These are phyloP conservation scores for Dendrocincla fuliginosa DNA, from an alignment of 2,797 vertebrate species.

Conservation along the genomic window DNA sequence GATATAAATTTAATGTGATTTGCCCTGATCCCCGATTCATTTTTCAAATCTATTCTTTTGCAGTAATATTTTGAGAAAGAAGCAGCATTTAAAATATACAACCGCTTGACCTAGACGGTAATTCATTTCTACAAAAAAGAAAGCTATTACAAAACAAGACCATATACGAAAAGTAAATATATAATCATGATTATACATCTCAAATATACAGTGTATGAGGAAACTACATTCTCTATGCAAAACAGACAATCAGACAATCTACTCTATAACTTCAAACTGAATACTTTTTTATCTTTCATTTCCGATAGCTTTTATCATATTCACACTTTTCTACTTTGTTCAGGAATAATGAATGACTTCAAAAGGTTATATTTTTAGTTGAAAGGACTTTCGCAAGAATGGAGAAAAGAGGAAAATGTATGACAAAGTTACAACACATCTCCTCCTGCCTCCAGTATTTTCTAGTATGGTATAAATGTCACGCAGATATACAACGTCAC, in stretches of 20 bases:
- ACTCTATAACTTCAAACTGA: conserved; percentile 5
- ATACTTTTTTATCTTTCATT: conserved; percentile 30
- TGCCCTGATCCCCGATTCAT: background rate
- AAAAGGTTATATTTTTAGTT: conserved; percentile 46
- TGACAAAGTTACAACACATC: background rate
- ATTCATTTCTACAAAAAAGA: background rate
- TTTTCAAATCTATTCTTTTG: background rate
- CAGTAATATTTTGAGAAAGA: background rate
- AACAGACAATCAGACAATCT: background rate
- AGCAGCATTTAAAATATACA: background rate
- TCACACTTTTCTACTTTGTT: conserved; percentile 3
- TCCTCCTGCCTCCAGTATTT: background rate
- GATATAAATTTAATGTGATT: background rate
- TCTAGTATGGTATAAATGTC: background rate
- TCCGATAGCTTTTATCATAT: conserved; percentile 32
- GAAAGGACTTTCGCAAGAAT: background rate
- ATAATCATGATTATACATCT: background rate
- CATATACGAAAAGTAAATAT: conserved; percentile 10
- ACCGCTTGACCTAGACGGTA: background rate
- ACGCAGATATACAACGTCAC: background rate
- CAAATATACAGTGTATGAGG: background rate
- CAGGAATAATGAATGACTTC: conserved; percentile 17
- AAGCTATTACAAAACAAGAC: background rate
- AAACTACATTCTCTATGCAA: conserved; percentile 2
- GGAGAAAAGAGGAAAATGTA: background rate